Percentiles rank a stretch among this genome's conserved stretches.
Evolutionary conservation across 2,113 vertebrate genomes (phyloP).

Genomic region (Conger conger): DNA sequence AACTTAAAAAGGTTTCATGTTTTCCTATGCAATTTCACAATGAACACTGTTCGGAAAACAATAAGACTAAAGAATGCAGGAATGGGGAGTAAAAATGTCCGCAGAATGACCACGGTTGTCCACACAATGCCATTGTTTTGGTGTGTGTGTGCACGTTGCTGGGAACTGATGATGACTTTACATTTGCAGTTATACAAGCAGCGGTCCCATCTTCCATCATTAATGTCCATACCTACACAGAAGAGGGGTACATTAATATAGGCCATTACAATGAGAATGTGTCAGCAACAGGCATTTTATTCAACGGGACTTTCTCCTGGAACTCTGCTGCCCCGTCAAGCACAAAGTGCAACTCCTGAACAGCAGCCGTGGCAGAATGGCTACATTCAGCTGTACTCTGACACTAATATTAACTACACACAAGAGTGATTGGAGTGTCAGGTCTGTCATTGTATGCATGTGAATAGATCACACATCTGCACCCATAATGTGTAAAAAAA

Average conservation of each 20-base stretch:
- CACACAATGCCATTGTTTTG: neutral
- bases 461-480: too few species aligned
- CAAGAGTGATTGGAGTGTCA: too few species aligned
- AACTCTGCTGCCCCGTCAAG: too few species aligned
- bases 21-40: constrained; percentile 35
- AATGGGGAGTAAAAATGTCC: constrained; percentile 1
- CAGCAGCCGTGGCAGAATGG: too few species aligned
- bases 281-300: neutral
- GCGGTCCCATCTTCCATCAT: constrained; percentile 17
- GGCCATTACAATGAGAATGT: neutral
- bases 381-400: too few species aligned
- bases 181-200: constrained; percentile 20
- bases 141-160: neutral
- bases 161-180: constrained; percentile 15
- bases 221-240: constrained; percentile 69
- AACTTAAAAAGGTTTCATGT: constrained; percentile 22
- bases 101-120: neutral
- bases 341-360: too few species aligned
- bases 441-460: too few species aligned
- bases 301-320: too few species aligned
- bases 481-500: too few species aligned
- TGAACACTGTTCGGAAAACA: neutral
- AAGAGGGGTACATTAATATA: neutral
- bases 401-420: too few species aligned
- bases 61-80: constrained; percentile 35